Base-by-base conservation (phyloP, 2,888 invertebrate species). In the Oscheius sp. region DNA sequence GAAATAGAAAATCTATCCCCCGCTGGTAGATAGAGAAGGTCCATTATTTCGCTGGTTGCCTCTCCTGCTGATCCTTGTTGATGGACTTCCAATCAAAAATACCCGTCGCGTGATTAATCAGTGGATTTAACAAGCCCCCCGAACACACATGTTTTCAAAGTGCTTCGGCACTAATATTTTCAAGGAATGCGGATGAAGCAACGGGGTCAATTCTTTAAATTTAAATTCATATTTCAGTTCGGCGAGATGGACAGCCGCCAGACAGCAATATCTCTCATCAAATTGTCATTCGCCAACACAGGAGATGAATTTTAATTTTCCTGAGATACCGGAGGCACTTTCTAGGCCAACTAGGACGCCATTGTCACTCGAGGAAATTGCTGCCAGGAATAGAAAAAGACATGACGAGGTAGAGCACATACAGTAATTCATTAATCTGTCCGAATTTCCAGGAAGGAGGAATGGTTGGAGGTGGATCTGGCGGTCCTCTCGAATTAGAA, bases 401-500 rank as follows among this genome's bases (percentile, higher is more conserved):
- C 81, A 83, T 68, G 73, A 70, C 10, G 63, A 73, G 33, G 73
- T 74, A 53, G 55, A 10, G 29, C 15, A 25, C 8, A 25, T 10
- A 15, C 25, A 55, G n/a, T n/a, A 6, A 12, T n/a, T n/a, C 23
- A 55, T 5, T 29, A 29, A 29, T 17, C 3, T 5, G 23, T 2
- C 15, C 4, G 20, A 4, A 8, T 25, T 2, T 58, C 25, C 55
- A 76, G 76, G 79, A 75, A 70, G 79, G 78, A 15, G 75, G 75
- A 12, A 58, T 72, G n/a, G 66, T 72, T 15, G 50, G 17, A 8
- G 64, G 72, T n/a, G 75, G 75, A 34, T 68, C 70, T 29, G 69
- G 73, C 10, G 84, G 84, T 0, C 78, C 83, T 6, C 71, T 85
- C 15, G 85, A 85, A 58, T 65, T 85, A 34, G 85, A 94, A 87